phyloP scores from a whole-genome alignment of 2,797 vertebrate species.

The Oryzias dopingdopingensis region DNA sequence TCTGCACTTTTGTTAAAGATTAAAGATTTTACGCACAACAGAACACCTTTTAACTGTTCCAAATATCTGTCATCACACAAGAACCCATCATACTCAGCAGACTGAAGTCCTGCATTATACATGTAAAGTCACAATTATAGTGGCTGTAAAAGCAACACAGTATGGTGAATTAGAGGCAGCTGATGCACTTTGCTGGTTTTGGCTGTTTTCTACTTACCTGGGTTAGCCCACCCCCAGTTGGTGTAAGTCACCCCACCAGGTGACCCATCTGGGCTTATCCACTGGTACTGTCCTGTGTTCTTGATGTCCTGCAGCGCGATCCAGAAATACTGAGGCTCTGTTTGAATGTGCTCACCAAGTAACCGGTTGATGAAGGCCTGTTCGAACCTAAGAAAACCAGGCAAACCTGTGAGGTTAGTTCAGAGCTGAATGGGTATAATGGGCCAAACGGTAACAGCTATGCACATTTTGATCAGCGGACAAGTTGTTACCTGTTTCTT shows the following conservation, averaged over 20 bases:
- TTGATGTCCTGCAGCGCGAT: constrained; percentile 85
- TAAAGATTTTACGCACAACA: too few relatives aligned
- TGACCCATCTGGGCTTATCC: constrained; percentile 72
- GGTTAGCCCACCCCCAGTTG: constrained; percentile 88
- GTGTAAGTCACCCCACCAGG: constrained; percentile 72
- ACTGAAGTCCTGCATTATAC: too few relatives aligned
- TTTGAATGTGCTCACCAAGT: constrained; percentile 77
- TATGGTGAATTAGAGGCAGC: too few relatives aligned
- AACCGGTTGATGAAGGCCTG: constrained; percentile 91
- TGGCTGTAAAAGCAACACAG: too few relatives aligned
- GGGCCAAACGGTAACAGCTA: too few relatives aligned
- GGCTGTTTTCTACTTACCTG: constrained; percentile 55
- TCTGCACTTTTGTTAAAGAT: too few relatives aligned
- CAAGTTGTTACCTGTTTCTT: constrained; percentile 80
- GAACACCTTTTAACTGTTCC: too few relatives aligned
- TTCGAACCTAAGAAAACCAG: constrained; percentile 83
- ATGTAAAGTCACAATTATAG: too few relatives aligned
- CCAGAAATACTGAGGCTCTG: constrained; percentile 84
- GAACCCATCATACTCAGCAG: too few relatives aligned
- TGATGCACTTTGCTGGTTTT: too few relatives aligned
- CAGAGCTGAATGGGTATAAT: too few relatives aligned
- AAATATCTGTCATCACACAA: too few relatives aligned
- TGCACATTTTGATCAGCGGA: neutral
- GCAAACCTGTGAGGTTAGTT: constrained; percentile 1
- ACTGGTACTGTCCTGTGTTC: constrained; percentile 84